phyloP scores from a whole-genome alignment of 2,113 vertebrate genomes.

The Mixornis gularis region DNA sequence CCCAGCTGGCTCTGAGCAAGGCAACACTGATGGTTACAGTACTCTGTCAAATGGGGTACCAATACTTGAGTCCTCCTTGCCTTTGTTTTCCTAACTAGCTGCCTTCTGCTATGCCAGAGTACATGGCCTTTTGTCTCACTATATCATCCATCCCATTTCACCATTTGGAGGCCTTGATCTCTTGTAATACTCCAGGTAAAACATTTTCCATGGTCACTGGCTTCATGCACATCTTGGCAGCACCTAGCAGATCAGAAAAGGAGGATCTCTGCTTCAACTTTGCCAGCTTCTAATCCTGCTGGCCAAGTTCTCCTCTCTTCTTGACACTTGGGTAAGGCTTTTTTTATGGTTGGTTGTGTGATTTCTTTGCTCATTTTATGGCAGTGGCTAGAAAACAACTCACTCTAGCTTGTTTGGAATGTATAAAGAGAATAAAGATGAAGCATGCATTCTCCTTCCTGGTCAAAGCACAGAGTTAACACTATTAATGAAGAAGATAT shows the following conservation, averaged over 20 bases:
- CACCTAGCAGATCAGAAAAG: neutral
- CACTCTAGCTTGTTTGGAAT: neutral
- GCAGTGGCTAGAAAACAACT: neutral
- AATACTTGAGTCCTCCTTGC: fast-evolving
- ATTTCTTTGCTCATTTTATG: neutral
- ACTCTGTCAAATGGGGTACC: neutral
- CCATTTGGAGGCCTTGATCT: neutral
- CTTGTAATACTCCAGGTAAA: neutral
- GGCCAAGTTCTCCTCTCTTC: neutral
- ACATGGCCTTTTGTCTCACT: neutral
- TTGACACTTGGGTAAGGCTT: neutral
- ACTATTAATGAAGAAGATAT: neutral
- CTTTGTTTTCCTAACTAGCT: neutral
- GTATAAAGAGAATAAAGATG: neutral
- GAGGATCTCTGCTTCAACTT: neutral
- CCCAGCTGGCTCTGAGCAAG: neutral
- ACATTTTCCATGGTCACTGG: neutral
- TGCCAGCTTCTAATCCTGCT: neutral
- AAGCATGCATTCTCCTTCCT: neutral
- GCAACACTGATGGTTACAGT: neutral
- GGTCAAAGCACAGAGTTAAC: neutral
- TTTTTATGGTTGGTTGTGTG: neutral
- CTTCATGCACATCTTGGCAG: neutral
- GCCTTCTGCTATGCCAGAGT: neutral
- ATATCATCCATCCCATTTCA: neutral